These are phyloP conservation scores for Coelopa frigida DNA, from an alignment of 1,140 invertebrate species.

Conservation along the genomic window DNA sequence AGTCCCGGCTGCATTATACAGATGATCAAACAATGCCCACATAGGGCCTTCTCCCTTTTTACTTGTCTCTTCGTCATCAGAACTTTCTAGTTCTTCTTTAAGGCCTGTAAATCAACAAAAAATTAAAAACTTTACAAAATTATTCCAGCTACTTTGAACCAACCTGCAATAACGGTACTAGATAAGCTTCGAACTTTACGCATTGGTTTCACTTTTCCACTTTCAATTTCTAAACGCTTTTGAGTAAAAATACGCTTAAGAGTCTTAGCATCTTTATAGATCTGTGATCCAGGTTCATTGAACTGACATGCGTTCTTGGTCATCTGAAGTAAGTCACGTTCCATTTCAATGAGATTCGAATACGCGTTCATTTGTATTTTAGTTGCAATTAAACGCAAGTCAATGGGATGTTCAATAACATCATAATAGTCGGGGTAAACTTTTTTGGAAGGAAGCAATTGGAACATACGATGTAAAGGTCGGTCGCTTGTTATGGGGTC, in stretches of 20 bases:
- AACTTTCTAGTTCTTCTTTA: slow-evolving; percentile 40
- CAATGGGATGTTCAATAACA: slow-evolving; percentile 91
- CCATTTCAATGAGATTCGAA: slow-evolving; percentile 68
- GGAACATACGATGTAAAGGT: slow-evolving; percentile 74
- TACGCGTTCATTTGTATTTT: slow-evolving; percentile 85
- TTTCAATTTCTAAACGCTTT: slow-evolving; percentile 46
- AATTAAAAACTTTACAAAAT: not conserved
- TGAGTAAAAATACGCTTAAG: slow-evolving; percentile 69
- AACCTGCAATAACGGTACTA: slow-evolving; percentile 34
- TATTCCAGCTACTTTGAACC: not conserved
- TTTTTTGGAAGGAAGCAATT: slow-evolving; percentile 82
- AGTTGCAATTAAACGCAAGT: slow-evolving; percentile 85
- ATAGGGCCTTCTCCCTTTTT: slow-evolving; percentile 48
- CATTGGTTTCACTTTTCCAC: slow-evolving; percentile 38
- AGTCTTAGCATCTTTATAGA: slow-evolving; percentile 91
- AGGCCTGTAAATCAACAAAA: slow-evolving; percentile 19
- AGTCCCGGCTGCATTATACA: slow-evolving; percentile 44
- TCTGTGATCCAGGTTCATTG: slow-evolving; percentile 93
- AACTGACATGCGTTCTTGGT: slow-evolving; percentile 92
- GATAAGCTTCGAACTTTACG: slow-evolving; percentile 26
- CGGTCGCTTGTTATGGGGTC: slow-evolving; percentile 74
- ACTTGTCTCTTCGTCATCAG: slow-evolving; percentile 40
- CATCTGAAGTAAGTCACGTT: slow-evolving; percentile 86
- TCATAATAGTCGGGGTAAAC: slow-evolving; percentile 96
- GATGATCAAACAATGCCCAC: slow-evolving; percentile 49